Base-by-base conservation (phyloP, 2,888 invertebrate species). In the Sussaba pulchella region DNA sequence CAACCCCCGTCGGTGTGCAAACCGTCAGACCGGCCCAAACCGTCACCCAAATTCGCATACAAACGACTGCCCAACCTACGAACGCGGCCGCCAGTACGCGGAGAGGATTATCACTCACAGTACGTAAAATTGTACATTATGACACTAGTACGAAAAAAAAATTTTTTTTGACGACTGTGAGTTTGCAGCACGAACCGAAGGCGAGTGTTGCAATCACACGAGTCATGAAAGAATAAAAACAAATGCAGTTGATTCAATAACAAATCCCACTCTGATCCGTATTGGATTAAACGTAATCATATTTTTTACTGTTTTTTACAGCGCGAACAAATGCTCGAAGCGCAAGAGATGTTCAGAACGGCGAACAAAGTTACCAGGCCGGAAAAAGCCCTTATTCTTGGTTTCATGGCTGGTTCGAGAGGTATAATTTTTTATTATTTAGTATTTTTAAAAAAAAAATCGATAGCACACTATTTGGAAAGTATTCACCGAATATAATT, bases 321-420 rank as follows among this genome's bases (percentile, higher is more conserved):
- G 98, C 95, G 97, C 90, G 98, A 99, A 92, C 98, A 99, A 95
- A 98, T 98, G 96, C 93, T 97, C 91, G 98, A 98, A 92, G 99
- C 99, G 0, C 98, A 99, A 92, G 98, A 99, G 90, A 99, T 99
- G 97, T 99, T 99, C 94, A 94, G 97, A 72, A 97, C 97, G 82
- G 98, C 99, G 45, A 99, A 99, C 92, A 96, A 97, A 90, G 98
- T 99, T 69, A 99, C 99, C 2, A 93, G 99, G 85, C 98, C 98
- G 0, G 99, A 99, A 92, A 99, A 99, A 91, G 98, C 99, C 71
- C 96, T 99, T 67, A 99, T 99, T 90, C 94, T 99, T 39, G 98
- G 99, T 84, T 99, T 99, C 90, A 99, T 99, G 98, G 99, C 99
- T 66, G 99, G 99, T n/a, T 97, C 98, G 8, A 95, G 99, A 92